These are phyloP conservation scores for Butorides virescens DNA, from an alignment of 2,113 vertebrate genomes.

Conservation along the genomic window DNA sequence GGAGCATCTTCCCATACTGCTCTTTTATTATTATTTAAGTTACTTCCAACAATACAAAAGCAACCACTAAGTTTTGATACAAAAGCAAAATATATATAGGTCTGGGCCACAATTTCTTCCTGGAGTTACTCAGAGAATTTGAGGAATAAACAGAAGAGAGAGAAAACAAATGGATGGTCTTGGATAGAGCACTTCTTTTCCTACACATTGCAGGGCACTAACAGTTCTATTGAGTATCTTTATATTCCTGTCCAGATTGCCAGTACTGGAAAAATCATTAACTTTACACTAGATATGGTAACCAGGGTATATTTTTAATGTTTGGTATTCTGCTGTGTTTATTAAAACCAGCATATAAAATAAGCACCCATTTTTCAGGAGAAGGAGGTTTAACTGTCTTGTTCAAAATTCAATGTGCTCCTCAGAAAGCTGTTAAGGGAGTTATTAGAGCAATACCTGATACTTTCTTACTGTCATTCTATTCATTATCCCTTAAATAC, in stretches of 20 bases:
- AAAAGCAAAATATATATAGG: background rate
- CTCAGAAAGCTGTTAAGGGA: background rate
- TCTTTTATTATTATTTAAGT: conserved; percentile 26
- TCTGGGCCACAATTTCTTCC: background rate
- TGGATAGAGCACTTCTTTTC: background rate
- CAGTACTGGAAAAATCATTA: background rate
- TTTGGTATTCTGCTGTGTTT: background rate
- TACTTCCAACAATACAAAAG: background rate
- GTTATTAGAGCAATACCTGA: conserved; percentile 8
- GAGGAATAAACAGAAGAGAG: background rate
- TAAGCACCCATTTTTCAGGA: background rate
- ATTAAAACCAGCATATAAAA: background rate
- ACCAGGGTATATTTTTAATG: background rate
- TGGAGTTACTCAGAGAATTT: background rate
- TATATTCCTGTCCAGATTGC: background rate
- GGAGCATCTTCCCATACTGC: background rate
- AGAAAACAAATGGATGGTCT: background rate
- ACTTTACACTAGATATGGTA: background rate
- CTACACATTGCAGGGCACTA: background rate
- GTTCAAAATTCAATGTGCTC: background rate
- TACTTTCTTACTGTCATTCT: background rate
- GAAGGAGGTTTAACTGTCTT: background rate
- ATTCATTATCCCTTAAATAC: background rate
- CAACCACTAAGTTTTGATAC: background rate
- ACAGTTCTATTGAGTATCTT: background rate